A percentile compares a stretch with the other conserved stretches of the same genome.
Conservation (phyloP, 2,888 invertebrate genomes). For the Lithophane leautieri region DNA sequence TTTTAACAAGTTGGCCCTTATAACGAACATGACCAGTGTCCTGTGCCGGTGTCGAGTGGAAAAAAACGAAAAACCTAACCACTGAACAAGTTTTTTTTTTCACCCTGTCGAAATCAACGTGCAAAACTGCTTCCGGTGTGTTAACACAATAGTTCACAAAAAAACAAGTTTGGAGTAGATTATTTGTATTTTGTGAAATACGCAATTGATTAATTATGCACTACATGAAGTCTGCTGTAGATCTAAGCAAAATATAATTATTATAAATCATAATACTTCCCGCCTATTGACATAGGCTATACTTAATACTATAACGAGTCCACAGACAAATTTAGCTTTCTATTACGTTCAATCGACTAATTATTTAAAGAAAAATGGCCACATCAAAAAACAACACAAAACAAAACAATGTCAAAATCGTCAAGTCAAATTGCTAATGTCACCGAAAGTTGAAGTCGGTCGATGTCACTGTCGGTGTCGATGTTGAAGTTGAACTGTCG, state of each 20-base stretch:
- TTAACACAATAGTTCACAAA: background rate
- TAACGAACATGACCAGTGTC: slow-evolving; percentile 20
- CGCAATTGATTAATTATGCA: no score
- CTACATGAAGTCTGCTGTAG: background rate
- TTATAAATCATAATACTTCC: background rate
- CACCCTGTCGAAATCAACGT: background rate
- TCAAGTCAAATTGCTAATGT: no score
- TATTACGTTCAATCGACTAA: slow-evolving; percentile 16
- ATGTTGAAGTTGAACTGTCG: slow-evolving; percentile 3
- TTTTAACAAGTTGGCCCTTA: slow-evolving; percentile 13
- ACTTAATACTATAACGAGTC: background rate
- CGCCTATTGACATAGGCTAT: background rate
- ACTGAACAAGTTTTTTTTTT: slow-evolving; percentile 35
- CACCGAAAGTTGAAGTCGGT: background rate
- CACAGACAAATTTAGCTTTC: no score
- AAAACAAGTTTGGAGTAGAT: background rate
- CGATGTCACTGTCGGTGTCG: no score
- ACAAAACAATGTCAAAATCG: no score
- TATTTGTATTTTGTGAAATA: background rate
- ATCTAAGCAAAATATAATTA: no score
- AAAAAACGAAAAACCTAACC: slow-evolving; percentile 7
- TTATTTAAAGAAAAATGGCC: background rate
- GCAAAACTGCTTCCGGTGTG: slow-evolving; percentile 17
- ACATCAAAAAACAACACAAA: no score
- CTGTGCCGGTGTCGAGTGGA: background rate